phyloP scores from a whole-genome alignment of 2,888 invertebrate species.

The Panopea generosa region DNA sequence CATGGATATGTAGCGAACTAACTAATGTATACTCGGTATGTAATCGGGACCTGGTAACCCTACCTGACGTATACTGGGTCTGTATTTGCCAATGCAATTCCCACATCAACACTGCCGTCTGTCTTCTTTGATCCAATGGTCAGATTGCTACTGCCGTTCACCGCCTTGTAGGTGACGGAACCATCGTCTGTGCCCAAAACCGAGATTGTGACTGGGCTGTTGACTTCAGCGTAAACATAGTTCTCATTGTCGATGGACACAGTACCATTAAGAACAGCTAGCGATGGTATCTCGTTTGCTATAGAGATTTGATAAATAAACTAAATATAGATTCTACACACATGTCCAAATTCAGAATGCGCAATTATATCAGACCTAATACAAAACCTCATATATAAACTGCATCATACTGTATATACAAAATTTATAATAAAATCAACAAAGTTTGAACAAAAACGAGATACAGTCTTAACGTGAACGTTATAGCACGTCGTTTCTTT shows the following conservation, averaged over 20 bases:
- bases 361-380: too few species aligned
- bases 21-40: too few species aligned
- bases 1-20: too few species aligned
- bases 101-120: constrained; percentile 37
- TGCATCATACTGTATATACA: too few species aligned
- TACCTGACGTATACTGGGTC: constrained; percentile 39
- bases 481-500: too few species aligned
- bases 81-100: constrained; percentile 16
- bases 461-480: too few species aligned
- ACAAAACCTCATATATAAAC: too few species aligned
- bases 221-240: constrained; percentile 21
- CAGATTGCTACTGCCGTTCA: constrained; percentile 26
- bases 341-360: too few species aligned
- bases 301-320: background rate
- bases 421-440: too few species aligned
- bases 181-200: constrained; percentile 34
- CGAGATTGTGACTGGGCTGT: constrained; percentile 18
- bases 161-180: constrained; percentile 24
- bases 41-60: too few species aligned
- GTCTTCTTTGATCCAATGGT: constrained; percentile 12
- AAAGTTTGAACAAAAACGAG: too few species aligned
- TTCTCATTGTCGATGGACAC: background rate
- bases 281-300: constrained; percentile 19
- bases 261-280: constrained; percentile 12
- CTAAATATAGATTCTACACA: background rate